A percentile compares a stretch with the other conserved stretches of the same genome.
These are phyloP conservation scores for Urosaurus nigricauda DNA, from an alignment of 2,797 vertebrate genomes.

Conservation along the genomic window DNA sequence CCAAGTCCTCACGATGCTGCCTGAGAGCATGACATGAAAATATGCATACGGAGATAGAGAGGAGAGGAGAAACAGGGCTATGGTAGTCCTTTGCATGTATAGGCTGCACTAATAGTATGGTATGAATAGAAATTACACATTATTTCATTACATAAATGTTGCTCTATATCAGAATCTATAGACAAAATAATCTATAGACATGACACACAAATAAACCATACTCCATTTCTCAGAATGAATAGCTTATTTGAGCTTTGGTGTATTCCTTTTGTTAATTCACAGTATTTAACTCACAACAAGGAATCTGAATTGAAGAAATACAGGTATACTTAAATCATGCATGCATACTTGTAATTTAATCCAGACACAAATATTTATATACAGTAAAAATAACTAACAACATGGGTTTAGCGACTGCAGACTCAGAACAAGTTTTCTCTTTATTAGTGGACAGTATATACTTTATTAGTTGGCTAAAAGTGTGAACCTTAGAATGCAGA, in stretches of 20 bases:
- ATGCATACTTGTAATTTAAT: conserved; percentile 1
- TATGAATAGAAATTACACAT: neutral
- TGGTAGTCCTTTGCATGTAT: neutral
- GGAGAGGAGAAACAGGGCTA: too few relatives aligned
- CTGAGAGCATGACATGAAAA: accelerated
- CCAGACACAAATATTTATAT: conserved; percentile 32
- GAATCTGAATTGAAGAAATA: neutral
- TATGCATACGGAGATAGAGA: neutral
- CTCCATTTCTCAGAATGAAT: neutral
- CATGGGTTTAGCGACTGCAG: conserved; percentile 31
- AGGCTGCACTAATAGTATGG: neutral
- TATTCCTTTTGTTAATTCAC: conserved; percentile 1
- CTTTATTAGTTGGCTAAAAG: conserved; percentile 38
- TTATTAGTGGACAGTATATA: conserved; percentile 34
- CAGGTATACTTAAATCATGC: neutral
- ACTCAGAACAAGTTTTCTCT: conserved; percentile 48
- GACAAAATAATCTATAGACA: neutral
- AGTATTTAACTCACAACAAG: neutral
- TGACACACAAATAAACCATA: neutral
- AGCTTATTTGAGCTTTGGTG: neutral
- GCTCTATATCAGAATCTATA: neutral
- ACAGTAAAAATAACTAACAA: neutral
- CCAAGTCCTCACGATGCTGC: neutral
- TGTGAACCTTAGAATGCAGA: neutral
- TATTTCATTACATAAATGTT: neutral